Percentiles rank a stretch among this genome's conserved stretches.
Evolutionary conservation across 2,888 invertebrate genomes (phyloP).

Genomic region (Plagodis dolabraria): DNA sequence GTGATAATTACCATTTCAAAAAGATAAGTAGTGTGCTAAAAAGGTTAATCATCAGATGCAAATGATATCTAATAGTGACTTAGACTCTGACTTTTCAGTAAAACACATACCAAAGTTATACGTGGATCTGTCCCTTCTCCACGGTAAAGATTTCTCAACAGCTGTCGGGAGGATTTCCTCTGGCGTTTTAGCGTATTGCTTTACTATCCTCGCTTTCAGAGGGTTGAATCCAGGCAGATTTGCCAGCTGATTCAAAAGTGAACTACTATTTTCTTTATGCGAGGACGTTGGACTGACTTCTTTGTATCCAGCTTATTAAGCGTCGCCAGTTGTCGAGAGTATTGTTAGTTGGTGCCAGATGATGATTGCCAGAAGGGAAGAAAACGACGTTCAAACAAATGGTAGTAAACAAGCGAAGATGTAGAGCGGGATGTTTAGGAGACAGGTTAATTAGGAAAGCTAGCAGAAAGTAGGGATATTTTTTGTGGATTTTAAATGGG

Average conservation of each 20-base stretch:
- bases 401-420: slow-evolving; percentile 70
- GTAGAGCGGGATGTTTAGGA: slow-evolving; percentile 42
- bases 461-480: slow-evolving; percentile 3
- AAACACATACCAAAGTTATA: slow-evolving; percentile 89
- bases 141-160: slow-evolving; percentile 93
- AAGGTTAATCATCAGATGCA: slow-evolving; percentile 61
- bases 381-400: slow-evolving; percentile 81
- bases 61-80: slow-evolving; percentile 49
- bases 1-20: no score
- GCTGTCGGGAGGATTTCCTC: slow-evolving; percentile 89
- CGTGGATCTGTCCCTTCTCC: slow-evolving; percentile 91
- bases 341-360: slow-evolving; percentile 77
- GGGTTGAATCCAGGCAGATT: slow-evolving; percentile 89
- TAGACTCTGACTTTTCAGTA: slow-evolving; percentile 55
- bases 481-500: background rate
- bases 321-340: slow-evolving; percentile 73
- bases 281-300: slow-evolving; percentile 84
- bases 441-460: background rate
- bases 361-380: slow-evolving; percentile 83
- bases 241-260: slow-evolving; percentile 88
- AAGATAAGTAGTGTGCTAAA: slow-evolving; percentile 16
- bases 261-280: slow-evolving; percentile 88
- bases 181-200: slow-evolving; percentile 87
- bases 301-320: slow-evolving; percentile 77
- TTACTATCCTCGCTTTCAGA: slow-evolving; percentile 88